A percentile compares a stretch with the other conserved stretches of the same genome.
Conservation (phyloP, 1,140 invertebrate genomes). For the Microvelia longipes region DNA sequence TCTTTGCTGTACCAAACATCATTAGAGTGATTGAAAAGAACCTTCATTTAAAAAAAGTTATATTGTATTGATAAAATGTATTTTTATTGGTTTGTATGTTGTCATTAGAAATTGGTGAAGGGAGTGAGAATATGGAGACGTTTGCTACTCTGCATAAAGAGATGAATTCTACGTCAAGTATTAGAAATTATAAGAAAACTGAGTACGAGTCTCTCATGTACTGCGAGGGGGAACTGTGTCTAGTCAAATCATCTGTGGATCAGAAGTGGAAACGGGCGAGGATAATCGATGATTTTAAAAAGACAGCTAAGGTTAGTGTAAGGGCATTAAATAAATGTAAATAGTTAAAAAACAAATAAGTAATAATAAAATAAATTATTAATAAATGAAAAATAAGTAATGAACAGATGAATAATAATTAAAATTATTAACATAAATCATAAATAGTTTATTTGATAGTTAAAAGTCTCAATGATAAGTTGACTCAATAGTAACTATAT, state of each 20-base stretch:
- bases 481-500: no score
- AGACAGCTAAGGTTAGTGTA: background rate
- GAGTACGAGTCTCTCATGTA: no score
- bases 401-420: no score
- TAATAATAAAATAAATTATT: no score
- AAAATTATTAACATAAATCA: no score
- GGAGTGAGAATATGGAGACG: background rate
- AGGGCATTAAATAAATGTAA: background rate
- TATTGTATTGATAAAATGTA: background rate
- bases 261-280: background rate
- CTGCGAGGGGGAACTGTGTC: no score
- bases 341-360: background rate
- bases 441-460: no score
- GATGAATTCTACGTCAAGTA: background rate
- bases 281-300: background rate
- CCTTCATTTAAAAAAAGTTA: background rate
- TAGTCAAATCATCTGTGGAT: background rate
- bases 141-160: background rate
- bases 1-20: no score
- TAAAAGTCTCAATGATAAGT: no score
- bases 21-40: no score
- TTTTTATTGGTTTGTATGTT: background rate
- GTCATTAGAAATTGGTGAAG: background rate
- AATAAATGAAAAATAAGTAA: no score
- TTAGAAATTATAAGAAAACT: background rate